Evolutionary conservation across 2,113 vertebrate genomes (phyloP), one percentile per base, ranked within the genome.

Genomic region (Syngnathus scovelli): DNA sequence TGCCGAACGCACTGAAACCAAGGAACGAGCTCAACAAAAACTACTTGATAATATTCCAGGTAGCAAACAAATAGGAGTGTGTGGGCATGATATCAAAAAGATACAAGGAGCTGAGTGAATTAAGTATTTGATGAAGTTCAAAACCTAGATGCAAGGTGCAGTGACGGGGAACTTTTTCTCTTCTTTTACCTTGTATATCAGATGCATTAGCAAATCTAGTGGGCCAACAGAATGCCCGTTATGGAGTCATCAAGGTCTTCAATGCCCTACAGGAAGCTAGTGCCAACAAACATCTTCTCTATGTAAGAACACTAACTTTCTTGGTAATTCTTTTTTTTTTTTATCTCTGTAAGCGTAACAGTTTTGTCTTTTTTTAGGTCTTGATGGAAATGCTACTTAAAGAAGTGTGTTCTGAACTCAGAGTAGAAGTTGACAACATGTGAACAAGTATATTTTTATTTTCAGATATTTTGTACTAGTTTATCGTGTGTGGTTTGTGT

Each of bases 31-130:
- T 48, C 96, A 94, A 81, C 97, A 97, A 90, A 99, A 98, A 88
- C 90, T 98, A 77, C 94, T 98, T 66, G 96, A 98, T 80, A 98
- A 98, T 84, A 95, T 99, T 88, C 97, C 97, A 92, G 97, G 97
- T 98, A 86, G 86, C 78, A 19, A 55, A 5, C 5, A 2, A 56
- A 61, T 6, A 39, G 27, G 27, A 33, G 11, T 38, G 37, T 33
- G 36, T 16, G 23, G 23, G 4, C 21, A 12, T 27, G 27, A 23
- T 27, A 33, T 56, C 39, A 43, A 7, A 15, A 62, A 62, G 21
- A 33, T 19, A 7, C 11, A 21, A 10, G 7, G 7, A 41, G 18
- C 37, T 12, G 12, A 62, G 8, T 36, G 33, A 36, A 36, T 56
- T 36, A 13, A 56, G 6, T 27, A 13, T 48, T 4, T 48, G 44